Percentiles rank a stretch among this genome's conserved stretches.
These are phyloP conservation scores for Physella acuta DNA, from an alignment of 1,140 invertebrate genomes.

Conservation along the genomic window DNA sequence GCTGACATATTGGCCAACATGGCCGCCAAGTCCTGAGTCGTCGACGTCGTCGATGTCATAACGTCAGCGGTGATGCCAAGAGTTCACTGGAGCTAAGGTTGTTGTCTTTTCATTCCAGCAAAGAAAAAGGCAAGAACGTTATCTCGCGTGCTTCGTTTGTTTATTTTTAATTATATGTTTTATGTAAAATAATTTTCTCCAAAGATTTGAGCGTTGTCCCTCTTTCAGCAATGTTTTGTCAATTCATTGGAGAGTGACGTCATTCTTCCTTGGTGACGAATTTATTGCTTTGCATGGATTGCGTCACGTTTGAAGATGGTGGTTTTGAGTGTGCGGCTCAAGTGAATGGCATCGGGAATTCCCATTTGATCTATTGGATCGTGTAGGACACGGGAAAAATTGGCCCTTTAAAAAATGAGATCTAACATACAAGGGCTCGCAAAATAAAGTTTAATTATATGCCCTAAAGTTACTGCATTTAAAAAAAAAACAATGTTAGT, in stretches of 20 bases:
- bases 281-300: neutral
- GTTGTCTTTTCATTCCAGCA: constrained; percentile 24
- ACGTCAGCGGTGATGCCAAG: constrained; percentile 10
- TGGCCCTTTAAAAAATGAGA: neutral
- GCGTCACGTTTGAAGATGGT: neutral
- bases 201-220: constrained; percentile 24
- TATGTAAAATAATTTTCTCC: neutral
- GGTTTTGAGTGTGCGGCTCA: neutral
- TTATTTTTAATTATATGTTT: neutral
- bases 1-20: constrained; percentile 25
- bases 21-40: constrained; percentile 18
- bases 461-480: too few species aligned
- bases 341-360: neutral
- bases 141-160: constrained; percentile 12
- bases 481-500: too few species aligned
- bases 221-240: constrained; percentile 8
- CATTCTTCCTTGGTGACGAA: neutral
- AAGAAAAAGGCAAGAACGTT: constrained; percentile 12
- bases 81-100: constrained; percentile 18
- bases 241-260: constrained; percentile 16
- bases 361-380: neutral
- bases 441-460: neutral
- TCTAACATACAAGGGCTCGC: neutral
- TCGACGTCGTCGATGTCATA: constrained; percentile 27
- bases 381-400: neutral